phyloP scores from a whole-genome alignment of 2,113 vertebrate genomes.

The Danio rerio region GRCz12tu NC_133189.1:30452001-30452500 shows the following conservation, averaged over 20 bases:
- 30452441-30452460: neutral
- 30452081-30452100: no score
- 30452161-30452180: no score
- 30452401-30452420: slow-evolving; percentile 58
- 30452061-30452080: no score
- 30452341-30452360: slow-evolving; percentile 49
- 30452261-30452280: slow-evolving; percentile 12
- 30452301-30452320: slow-evolving; percentile 65
- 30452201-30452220: neutral
- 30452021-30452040: no score
- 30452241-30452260: neutral
- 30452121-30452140: no score
- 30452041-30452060: no score
- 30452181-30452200: no score
- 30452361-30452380: slow-evolving; percentile 54
- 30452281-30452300: slow-evolving; percentile 8
- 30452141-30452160: no score
- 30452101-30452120: no score
- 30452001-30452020: no score
- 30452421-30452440: slow-evolving; percentile 11
- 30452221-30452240: neutral
- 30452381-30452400: slow-evolving; percentile 44
- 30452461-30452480: slow-evolving; percentile 56
- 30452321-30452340: slow-evolving; percentile 27
- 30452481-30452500: slow-evolving; percentile 60